These are phyloP conservation scores for Siderastrea radians DNA, from an alignment of 92 coral and sea anemone genomes.

Conservation along the genomic window DNA sequence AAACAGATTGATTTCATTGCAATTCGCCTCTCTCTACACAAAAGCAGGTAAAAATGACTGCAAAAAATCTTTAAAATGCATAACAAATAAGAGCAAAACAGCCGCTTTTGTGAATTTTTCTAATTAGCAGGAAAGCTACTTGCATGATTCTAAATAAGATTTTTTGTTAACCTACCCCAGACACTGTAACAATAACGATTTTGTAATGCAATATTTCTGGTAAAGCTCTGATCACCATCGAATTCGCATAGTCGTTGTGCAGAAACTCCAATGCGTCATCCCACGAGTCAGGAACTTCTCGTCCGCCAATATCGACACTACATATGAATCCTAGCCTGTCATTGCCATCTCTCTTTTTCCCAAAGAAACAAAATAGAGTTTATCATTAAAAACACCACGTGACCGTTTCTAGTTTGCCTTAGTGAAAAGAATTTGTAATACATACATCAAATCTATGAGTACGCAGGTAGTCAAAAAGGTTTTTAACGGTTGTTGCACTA, in stretches of 20 bases:
- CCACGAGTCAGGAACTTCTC: conserved; percentile 20
- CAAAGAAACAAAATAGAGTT: background rate
- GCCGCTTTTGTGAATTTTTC: background rate
- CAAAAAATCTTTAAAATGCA: no score
- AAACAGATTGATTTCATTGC: no score
- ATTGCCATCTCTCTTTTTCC: conserved; percentile 4
- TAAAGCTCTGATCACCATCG: background rate
- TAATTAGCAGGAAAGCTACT: background rate
- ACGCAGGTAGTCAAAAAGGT: conserved; percentile 37
- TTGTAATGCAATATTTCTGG: conserved; percentile 7
- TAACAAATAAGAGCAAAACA: background rate
- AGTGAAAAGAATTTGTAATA: conserved; percentile 9
- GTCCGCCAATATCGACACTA: background rate
- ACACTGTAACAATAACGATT: conserved; percentile 23
- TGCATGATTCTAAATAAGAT: background rate
- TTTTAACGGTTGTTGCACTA: conserved; percentile 22
- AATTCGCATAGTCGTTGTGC: conserved; percentile 12
- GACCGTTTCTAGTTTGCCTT: background rate
- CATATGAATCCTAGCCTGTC: conserved; percentile 24
- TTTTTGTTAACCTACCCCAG: conserved; percentile 23
- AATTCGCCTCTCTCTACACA: no score
- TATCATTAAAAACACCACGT: background rate
- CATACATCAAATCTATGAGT: conserved; percentile 60
- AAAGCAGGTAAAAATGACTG: no score
- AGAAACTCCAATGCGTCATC: conserved; percentile 10